phyloP scores from a whole-genome alignment of 2,113 vertebrate species.

The Greenwoodochromis staneri region DNA sequence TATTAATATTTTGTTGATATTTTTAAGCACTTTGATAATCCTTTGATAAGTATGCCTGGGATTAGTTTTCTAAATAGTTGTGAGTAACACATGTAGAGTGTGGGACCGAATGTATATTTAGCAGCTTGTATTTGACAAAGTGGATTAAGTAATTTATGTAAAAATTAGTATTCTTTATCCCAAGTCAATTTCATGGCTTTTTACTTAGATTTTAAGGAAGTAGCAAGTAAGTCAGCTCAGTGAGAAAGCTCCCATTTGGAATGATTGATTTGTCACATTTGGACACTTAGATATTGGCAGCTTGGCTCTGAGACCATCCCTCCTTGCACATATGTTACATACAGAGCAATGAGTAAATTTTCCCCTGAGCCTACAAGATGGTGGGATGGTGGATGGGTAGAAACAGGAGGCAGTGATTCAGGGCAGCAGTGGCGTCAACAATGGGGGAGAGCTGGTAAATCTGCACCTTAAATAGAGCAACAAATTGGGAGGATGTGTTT shows the following conservation, averaged over 20 bases:
- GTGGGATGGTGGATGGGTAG: not conserved
- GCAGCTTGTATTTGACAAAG: not conserved
- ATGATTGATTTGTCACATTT: not conserved
- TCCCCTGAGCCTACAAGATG: not conserved
- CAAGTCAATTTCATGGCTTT: not conserved
- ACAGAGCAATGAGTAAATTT: not conserved
- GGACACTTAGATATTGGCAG: not conserved
- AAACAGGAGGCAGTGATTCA: not conserved
- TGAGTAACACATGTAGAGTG: not conserved
- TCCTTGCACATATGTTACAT: not conserved
- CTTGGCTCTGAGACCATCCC: not conserved
- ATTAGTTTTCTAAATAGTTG: not conserved
- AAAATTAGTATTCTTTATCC: not conserved
- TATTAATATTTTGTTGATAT: not conserved
- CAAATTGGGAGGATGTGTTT: not conserved
- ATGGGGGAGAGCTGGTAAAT: not conserved
- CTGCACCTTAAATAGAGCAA: not conserved
- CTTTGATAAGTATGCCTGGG: not conserved
- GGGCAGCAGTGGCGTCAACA: not conserved
- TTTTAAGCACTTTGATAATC: not conserved
- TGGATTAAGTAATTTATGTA: not conserved
- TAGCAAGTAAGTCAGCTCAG: not conserved
- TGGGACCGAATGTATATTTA: not conserved
- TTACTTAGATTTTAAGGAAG: not conserved
- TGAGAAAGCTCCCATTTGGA: not conserved